Evolutionary conservation across 2,888 invertebrate species (phyloP).

Genomic region (Strigamia maritima): DNA sequence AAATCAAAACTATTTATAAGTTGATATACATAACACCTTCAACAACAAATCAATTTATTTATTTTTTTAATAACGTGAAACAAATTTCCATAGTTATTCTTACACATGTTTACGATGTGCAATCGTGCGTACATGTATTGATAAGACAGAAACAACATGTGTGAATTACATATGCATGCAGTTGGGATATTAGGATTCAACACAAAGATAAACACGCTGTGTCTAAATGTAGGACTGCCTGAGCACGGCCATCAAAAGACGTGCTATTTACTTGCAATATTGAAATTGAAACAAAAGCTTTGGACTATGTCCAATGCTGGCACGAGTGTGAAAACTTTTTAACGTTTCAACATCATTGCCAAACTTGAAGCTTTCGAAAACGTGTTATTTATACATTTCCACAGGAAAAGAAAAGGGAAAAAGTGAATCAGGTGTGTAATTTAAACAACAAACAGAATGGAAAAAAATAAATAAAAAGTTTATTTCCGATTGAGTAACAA

Average conservation of each 20-base stretch:
- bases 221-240: background rate
- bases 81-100: background rate
- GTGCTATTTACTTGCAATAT: slow-evolving; percentile 10
- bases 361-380: background rate
- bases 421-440: background rate
- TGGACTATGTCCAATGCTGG: slow-evolving; percentile 9
- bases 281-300: slow-evolving; percentile 17
- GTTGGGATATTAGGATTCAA: slow-evolving; percentile 17
- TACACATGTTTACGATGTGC: slow-evolving; percentile 7
- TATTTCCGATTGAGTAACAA: background rate
- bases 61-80: background rate
- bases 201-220: background rate
- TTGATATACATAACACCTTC: background rate
- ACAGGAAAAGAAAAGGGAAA: background rate
- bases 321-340: background rate
- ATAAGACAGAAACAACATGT: slow-evolving; percentile 20
- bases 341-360: slow-evolving; percentile 3
- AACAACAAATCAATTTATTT: background rate
- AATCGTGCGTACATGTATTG: slow-evolving; percentile 13
- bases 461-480: background rate
- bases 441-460: background rate
- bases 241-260: background rate
- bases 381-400: slow-evolving; percentile 2
- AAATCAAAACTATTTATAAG: background rate
- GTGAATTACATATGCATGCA: slow-evolving; percentile 20